Percentiles rank a stretch among this genome's conserved stretches.
phyloP scores from a whole-genome alignment of 1,140 invertebrate genomes.

The Drosophila jambulina region DNA sequence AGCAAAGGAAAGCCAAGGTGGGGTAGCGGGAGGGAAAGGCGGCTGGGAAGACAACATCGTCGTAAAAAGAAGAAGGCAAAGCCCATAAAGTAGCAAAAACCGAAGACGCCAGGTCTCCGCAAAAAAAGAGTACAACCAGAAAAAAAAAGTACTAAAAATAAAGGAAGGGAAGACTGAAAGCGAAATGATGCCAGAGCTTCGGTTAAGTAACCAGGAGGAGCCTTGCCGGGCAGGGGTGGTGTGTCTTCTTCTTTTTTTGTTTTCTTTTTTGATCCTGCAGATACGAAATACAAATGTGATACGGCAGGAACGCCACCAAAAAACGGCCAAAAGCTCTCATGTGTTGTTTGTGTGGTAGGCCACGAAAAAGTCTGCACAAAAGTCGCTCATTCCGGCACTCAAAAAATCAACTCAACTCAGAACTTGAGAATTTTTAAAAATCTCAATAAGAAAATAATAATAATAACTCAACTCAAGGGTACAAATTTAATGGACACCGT shows the following conservation, averaged over 20 bases:
- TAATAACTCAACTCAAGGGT: conserved; percentile 5
- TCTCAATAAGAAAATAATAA: no score
- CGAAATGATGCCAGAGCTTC: conserved; percentile 35
- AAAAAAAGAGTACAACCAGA: conserved; percentile 15
- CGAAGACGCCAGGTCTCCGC: conserved; percentile 25
- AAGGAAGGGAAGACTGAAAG: conserved; percentile 26
- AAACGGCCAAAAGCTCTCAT: conserved; percentile 20
- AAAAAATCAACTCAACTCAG: neutral
- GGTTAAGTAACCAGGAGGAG: conserved; percentile 40
- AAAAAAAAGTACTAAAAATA: conserved; percentile 24
- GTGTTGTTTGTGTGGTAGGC: conserved; percentile 40
- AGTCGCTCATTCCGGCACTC: conserved; percentile 45
- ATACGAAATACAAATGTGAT: conserved; percentile 43
- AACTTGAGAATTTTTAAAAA: neutral
- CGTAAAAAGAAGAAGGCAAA: conserved; percentile 26
- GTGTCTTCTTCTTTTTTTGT: neutral
- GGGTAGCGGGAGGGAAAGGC: neutral
- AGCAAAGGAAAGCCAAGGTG: conserved; percentile 9
- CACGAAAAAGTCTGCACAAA: conserved; percentile 73
- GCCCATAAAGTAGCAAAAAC: conserved; percentile 43
- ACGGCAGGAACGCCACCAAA: conserved; percentile 24
- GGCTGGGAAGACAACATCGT: conserved; percentile 14
- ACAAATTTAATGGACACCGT: neutral
- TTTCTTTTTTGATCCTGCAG: conserved; percentile 14
- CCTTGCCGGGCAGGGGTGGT: neutral